These are phyloP conservation scores for Prenolepis imparis DNA, from an alignment of 2,888 invertebrate species.

Conservation along the genomic window DNA sequence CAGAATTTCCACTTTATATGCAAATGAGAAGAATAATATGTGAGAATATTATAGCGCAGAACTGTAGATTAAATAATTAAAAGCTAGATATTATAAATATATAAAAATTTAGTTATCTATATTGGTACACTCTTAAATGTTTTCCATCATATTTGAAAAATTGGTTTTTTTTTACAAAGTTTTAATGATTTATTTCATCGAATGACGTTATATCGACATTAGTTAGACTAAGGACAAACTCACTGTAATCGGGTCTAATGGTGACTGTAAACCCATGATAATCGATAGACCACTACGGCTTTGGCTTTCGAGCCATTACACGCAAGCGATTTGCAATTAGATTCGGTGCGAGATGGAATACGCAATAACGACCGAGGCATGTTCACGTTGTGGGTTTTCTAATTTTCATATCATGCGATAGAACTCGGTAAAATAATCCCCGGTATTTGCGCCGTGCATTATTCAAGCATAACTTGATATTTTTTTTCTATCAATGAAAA, in stretches of 20 bases:
- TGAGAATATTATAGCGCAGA: not conserved
- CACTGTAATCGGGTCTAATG: conserved; percentile 73
- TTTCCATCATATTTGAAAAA: not conserved
- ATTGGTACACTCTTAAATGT: not conserved
- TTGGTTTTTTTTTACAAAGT: not conserved
- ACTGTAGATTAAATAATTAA: conserved; percentile 7
- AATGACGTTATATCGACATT: conserved; percentile 13
- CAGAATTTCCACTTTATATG: not conserved
- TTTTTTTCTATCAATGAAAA: conserved; percentile 9
- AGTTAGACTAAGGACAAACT: conserved; percentile 41
- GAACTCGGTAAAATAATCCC: conserved; percentile 19
- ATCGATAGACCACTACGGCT: conserved; percentile 72
- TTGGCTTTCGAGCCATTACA: conserved; percentile 64
- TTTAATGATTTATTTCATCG: not conserved
- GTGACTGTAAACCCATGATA: conserved; percentile 74
- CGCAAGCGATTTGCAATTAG: conserved; percentile 73
- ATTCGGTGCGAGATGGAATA: conserved; percentile 54
- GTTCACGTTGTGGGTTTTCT: conserved; percentile 45
- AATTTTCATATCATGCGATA: conserved; percentile 27
- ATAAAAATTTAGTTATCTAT: not conserved
- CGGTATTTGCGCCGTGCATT: not conserved
- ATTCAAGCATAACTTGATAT: conserved; percentile 15
- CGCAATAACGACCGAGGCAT: conserved; percentile 13
- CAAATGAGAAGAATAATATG: not conserved
- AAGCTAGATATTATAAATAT: not conserved